Conservation (phyloP, 2,797 vertebrate genomes). For the Emydoidea blandingii region DNA sequence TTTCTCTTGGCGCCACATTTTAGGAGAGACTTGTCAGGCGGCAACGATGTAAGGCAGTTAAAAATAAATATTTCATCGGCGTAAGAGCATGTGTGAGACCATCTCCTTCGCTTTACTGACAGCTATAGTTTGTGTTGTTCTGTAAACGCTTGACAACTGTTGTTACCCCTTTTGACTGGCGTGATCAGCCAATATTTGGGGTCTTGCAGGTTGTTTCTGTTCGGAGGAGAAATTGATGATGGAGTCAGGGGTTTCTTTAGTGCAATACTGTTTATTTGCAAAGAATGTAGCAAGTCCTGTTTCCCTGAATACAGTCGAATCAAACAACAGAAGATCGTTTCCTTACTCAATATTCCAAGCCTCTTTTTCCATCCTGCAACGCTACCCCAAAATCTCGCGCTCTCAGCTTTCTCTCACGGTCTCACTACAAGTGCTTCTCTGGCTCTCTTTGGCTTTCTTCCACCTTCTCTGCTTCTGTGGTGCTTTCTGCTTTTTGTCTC, state of each 20-base stretch:
- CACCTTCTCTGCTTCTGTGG: no score
- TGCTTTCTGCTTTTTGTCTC: no score
- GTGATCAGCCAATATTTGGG: not conserved
- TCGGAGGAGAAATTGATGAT: accelerated
- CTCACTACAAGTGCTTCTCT: no score
- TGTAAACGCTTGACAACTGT: accelerated
- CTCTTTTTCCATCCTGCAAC: no score
- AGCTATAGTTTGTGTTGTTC: not conserved
- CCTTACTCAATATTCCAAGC: no score
- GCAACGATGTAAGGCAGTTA: not conserved
- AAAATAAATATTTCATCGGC: constrained; percentile 29
- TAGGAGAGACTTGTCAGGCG: not conserved
- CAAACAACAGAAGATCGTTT: no score
- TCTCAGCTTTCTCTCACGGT: no score
- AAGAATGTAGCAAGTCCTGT: not conserved
- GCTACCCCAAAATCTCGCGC: no score
- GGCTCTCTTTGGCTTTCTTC: no score
- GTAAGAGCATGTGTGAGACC: constrained; percentile 1
- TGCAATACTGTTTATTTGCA: not conserved
- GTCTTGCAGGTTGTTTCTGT: accelerated
- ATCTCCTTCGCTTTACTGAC: not conserved
- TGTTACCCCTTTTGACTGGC: not conserved
- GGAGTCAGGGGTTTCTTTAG: not conserved
- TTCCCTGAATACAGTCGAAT: not conserved
- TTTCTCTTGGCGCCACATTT: not conserved